Evolutionary conservation across 2,888 invertebrate genomes (phyloP).

Genomic region (Norana najaformis): DNA sequence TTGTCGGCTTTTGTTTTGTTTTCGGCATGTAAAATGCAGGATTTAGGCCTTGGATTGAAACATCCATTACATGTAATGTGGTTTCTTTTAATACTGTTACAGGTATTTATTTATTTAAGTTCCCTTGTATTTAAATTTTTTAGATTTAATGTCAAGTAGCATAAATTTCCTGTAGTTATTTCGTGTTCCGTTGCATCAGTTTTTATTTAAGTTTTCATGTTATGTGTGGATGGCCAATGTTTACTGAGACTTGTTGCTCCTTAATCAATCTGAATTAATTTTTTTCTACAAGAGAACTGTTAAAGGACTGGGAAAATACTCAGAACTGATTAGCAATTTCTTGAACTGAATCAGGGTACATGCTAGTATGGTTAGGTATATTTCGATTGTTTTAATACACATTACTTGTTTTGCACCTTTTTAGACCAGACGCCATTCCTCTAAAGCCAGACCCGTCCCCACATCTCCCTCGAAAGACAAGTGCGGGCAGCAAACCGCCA

Average conservation of each 20-base stretch:
- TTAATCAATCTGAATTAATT: no score
- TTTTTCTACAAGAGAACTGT: no score
- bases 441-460: conserved; percentile 28
- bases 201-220: no score
- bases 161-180: background rate
- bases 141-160: background rate
- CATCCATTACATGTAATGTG: background rate
- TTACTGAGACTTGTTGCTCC: no score
- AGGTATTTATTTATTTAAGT: background rate
- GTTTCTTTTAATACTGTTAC: background rate
- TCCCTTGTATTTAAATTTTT: background rate
- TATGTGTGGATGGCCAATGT: no score
- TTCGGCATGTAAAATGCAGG: background rate
- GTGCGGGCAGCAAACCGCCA: background rate
- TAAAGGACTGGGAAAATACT: no score
- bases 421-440: conserved; percentile 33
- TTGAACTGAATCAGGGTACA: no score
- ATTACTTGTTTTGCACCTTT: no score
- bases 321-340: no score
- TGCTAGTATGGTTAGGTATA: background rate
- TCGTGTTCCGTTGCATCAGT: no score
- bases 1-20: no score
- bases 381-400: background rate
- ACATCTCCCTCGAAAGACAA: conserved; percentile 10
- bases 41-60: background rate